Conservation (phyloP, 2,888 invertebrate genomes). For the Euproctis similis region DNA sequence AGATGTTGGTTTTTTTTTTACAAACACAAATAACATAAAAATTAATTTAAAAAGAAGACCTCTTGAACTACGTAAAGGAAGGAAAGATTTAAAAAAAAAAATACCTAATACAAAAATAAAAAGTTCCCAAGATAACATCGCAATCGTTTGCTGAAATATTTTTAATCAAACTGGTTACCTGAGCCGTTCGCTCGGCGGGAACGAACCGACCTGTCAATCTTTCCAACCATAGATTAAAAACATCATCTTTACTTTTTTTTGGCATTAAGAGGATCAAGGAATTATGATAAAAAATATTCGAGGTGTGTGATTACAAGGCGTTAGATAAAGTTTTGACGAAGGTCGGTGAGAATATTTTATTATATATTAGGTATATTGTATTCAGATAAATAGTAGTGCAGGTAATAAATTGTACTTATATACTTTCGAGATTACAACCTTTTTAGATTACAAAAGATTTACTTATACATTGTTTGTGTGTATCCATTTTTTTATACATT, state of each 20-base stretch:
- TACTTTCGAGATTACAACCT: slow-evolving; percentile 6
- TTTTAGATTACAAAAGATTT: too few species aligned
- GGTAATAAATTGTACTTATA: slow-evolving; percentile 14
- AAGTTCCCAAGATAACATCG: slow-evolving; percentile 40
- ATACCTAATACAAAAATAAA: slow-evolving; percentile 27
- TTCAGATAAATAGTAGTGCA: slow-evolving; percentile 21
- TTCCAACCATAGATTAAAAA: slow-evolving; percentile 73
- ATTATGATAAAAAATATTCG: slow-evolving; percentile 50
- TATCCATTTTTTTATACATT: too few species aligned
- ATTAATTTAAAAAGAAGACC: too few species aligned
- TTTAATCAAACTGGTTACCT: slow-evolving; percentile 74
- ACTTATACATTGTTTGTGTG: too few species aligned
- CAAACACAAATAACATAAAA: too few species aligned
- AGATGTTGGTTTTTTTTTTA: too few species aligned
- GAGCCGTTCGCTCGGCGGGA: slow-evolving; percentile 48
- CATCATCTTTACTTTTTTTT: slow-evolving; percentile 65
- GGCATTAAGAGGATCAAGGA: slow-evolving; percentile 68
- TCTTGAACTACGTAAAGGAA: too few species aligned
- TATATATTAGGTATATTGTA: slow-evolving; percentile 30
- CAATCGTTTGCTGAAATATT: slow-evolving; percentile 66
- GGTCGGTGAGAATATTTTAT: slow-evolving; percentile 49
- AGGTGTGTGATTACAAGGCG: slow-evolving; percentile 66
- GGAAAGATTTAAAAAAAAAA: slow-evolving; percentile 17
- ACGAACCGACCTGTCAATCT: slow-evolving; percentile 73
- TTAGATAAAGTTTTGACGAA: slow-evolving; percentile 73